Conservation (phyloP, 2,888 invertebrate genomes). For the Heliconius erato region DNA sequence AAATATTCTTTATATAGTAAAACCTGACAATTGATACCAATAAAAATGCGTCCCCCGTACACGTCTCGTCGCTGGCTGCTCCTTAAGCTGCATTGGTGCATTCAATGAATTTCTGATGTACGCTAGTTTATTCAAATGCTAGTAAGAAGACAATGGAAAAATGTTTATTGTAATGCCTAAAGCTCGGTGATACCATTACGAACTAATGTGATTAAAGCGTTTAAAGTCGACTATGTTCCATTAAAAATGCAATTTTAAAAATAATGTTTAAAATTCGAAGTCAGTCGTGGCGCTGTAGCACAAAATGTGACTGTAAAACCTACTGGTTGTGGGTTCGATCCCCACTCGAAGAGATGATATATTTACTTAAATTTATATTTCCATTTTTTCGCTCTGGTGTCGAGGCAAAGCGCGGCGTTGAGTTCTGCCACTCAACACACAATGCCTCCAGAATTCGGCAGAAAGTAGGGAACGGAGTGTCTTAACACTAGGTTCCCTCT, state of each 20-base stretch:
- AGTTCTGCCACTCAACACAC: no score
- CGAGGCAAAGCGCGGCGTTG: no score
- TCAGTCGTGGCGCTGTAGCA: no score
- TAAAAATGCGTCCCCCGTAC: constrained; percentile 79
- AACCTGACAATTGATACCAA: constrained; percentile 69
- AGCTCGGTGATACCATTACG: constrained; percentile 3
- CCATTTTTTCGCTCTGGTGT: no score
- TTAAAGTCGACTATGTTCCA: constrained; percentile 6
- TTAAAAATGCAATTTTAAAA: constrained; percentile 7
- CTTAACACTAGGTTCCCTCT: no score
- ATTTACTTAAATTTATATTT: no score
- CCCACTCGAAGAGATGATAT: no score
- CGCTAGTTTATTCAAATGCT: constrained; percentile 63
- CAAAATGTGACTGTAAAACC: no score
- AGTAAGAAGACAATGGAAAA: constrained; percentile 48
- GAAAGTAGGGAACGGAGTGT: no score
- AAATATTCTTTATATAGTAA: not conserved
- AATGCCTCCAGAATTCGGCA: no score
- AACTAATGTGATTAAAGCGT: constrained; percentile 1
- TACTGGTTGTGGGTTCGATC: no score
- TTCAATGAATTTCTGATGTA: constrained; percentile 77
- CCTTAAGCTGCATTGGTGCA: constrained; percentile 60
- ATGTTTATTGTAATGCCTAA: constrained; percentile 30
- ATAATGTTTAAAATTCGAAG: not conserved
- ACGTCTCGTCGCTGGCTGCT: constrained; percentile 29